Evolutionary conservation across 2,888 invertebrate species (phyloP).

Genomic region (Drosophila robusta): DNA sequence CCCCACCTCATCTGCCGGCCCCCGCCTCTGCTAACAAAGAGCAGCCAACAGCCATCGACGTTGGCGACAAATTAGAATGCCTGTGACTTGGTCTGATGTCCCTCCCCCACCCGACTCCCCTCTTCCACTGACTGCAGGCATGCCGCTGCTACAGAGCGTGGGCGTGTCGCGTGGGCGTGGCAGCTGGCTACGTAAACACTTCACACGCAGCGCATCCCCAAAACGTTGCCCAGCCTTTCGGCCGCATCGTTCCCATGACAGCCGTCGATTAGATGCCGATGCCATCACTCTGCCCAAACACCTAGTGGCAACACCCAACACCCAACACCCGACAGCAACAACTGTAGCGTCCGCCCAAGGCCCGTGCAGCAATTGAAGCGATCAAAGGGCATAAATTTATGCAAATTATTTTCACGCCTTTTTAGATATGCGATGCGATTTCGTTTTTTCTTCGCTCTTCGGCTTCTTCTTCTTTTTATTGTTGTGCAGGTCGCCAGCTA

Average conservation of each 20-base stretch:
- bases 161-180: constrained; percentile 53
- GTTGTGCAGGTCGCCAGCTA: constrained; percentile 2
- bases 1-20: no score
- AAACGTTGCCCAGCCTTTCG: constrained; percentile 52
- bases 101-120: neutral
- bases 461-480: neutral
- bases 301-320: constrained; percentile 11
- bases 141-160: constrained; percentile 11
- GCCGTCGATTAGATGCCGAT: constrained; percentile 71
- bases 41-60: constrained; percentile 51
- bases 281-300: constrained; percentile 14
- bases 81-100: constrained; percentile 27
- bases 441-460: constrained; percentile 31
- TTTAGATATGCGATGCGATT: constrained; percentile 84
- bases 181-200: constrained; percentile 64
- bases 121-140: constrained; percentile 31
- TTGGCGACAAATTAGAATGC: constrained; percentile 79
- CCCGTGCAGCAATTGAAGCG: constrained; percentile 78
- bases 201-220: constrained; percentile 75
- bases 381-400: constrained; percentile 85
- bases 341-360: constrained; percentile 1
- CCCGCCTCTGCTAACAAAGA: constrained; percentile 43
- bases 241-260: constrained; percentile 66
- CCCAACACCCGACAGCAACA: neutral
- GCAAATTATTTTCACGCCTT: constrained; percentile 86